phyloP scores from a whole-genome alignment of 2,797 vertebrate genomes.

The Apogon hyalosoma region DNA sequence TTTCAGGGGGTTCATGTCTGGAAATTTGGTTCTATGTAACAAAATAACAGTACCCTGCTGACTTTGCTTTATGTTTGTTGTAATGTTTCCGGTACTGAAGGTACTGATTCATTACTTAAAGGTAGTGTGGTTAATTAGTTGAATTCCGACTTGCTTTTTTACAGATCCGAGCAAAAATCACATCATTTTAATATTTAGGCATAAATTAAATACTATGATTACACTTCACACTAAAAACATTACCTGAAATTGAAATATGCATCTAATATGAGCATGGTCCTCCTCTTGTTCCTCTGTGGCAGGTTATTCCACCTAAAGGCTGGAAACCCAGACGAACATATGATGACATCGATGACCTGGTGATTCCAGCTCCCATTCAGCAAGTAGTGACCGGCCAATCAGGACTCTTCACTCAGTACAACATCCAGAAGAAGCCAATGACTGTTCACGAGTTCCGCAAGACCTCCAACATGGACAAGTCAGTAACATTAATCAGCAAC shows the following conservation, averaged over 20 bases:
- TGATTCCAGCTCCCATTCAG: conserved; percentile 96
- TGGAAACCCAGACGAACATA: conserved; percentile 94
- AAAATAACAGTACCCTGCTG: too few species aligned
- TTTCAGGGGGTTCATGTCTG: too few species aligned
- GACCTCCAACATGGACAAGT: conserved; percentile 95
- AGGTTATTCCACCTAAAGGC: conserved; percentile 95
- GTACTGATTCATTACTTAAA: too few species aligned
- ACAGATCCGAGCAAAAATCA: too few species aligned
- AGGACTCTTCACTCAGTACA: conserved; percentile 98
- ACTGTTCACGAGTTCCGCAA: conserved; percentile 94
- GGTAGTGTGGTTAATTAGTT: too few species aligned
- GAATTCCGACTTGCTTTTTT: too few species aligned
- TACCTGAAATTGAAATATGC: neutral
- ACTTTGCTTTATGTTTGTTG: too few species aligned
- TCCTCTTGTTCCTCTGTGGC: conserved; percentile 13
- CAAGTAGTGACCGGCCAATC: conserved; percentile 98
- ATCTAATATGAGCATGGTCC: neutral
- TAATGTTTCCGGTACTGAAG: too few species aligned
- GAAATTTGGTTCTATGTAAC: too few species aligned
- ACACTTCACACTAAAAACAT: too few species aligned
- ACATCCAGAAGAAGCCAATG: conserved; percentile 99
- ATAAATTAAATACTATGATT: too few species aligned
- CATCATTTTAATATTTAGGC: too few species aligned
- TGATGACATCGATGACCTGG: conserved; percentile 93
- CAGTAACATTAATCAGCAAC: conserved; percentile 10